Evolutionary conservation across 2,888 invertebrate genomes (phyloP).

Genomic region (Didymodactylos carnosus): DNA sequence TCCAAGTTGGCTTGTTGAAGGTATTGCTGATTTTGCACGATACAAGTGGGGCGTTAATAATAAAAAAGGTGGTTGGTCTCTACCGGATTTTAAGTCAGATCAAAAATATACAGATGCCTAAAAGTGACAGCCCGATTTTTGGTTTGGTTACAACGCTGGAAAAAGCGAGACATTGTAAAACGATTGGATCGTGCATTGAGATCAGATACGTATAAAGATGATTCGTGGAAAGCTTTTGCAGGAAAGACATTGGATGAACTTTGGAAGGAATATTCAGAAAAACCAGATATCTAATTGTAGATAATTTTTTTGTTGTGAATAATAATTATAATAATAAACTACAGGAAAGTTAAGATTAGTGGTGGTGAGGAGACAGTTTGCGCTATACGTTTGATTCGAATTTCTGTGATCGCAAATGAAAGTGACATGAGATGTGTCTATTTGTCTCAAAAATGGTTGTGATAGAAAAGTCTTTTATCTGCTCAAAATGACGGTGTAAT

Average conservation of each 20-base stretch:
- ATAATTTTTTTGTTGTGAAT: too few species aligned
- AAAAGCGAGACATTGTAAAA: background rate
- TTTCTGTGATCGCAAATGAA: too few species aligned
- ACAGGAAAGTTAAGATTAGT: too few species aligned
- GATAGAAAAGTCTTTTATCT: too few species aligned
- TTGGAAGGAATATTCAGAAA: background rate
- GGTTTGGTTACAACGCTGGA: background rate
- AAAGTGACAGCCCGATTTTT: background rate
- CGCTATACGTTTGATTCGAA: too few species aligned
- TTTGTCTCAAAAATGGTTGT: too few species aligned
- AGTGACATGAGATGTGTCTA: too few species aligned
- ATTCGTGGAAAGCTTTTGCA: background rate
- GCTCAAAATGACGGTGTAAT: too few species aligned
- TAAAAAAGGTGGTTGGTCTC: background rate
- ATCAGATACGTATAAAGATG: background rate
- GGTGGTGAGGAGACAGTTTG: too few species aligned
- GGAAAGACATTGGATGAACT: background rate
- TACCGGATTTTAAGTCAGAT: background rate
- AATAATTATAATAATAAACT: too few species aligned
- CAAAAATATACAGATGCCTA: background rate
- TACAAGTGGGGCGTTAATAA: background rate
- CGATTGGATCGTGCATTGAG: background rate
- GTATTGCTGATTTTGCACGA: background rate
- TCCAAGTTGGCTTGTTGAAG: background rate
- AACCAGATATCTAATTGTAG: background rate